Base-by-base conservation (phyloP, 2,113 vertebrate genomes). In the Cyphomyrus discorhynchus region DNA sequence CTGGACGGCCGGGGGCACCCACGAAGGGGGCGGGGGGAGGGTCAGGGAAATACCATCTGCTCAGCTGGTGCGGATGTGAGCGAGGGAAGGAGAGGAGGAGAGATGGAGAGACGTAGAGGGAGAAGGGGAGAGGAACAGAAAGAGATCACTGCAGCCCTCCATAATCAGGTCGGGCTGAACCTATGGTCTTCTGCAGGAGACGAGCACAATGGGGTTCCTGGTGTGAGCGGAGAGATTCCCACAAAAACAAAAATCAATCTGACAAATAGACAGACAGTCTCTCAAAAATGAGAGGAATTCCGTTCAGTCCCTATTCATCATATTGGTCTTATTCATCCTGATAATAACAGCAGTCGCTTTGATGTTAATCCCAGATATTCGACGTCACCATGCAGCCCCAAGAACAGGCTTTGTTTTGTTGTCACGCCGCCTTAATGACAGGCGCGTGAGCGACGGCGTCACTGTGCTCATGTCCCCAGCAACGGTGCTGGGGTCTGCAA, bases 291-390 rank as follows among this genome's bases (percentile, higher is more conserved):
- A 31, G 46, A 52, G 47, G 47, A 27, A 21, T 70, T 31, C 15
- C 21, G 21, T 53, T 46, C 15, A 66, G 10, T 42, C 58, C 70
- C 52, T 10, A n/a, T 58, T 39, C 53, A 42, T 50, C 46, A 49
- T 74, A 85, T 77, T 24, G 84, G 74, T 53, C 84, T 70, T 77
- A 80, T 84, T 88, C 77, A 83, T 47, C 80, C 42, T 42, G 87
- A 62, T 88, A 88, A 85, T 6, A 66, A 42, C 82, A 85, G 27
- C 13, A 45, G 35, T 11, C 24, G 17, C 80, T 85, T 85, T 90
- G 52, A 89, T 80, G 84, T 80, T 90, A 87, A 87, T 87, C 8
- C 85, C 19, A 3, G 24, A 50, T 46, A 74, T 42, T 87, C 49
- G 9, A 80, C 24, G 49, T 86, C 66, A 50, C 62, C 85, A 74